Conservation (phyloP, 2,888 invertebrate genomes). For the Pollenia labialis region DNA sequence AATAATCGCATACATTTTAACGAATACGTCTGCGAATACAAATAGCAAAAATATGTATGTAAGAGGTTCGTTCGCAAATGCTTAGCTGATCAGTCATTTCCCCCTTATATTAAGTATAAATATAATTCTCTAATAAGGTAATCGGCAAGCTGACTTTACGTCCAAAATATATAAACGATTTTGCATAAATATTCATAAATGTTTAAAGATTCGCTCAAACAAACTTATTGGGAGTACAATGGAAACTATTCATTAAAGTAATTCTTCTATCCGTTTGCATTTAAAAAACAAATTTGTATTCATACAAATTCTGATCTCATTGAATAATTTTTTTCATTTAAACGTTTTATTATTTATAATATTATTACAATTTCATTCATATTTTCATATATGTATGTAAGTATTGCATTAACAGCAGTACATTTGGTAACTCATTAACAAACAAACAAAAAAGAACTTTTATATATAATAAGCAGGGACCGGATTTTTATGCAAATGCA, state of each 20-base stretch:
- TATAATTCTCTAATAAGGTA: too few species aligned
- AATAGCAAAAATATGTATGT: too few species aligned
- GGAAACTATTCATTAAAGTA: neutral
- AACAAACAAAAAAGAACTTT: neutral
- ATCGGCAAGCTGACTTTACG: too few species aligned
- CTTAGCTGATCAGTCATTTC: too few species aligned
- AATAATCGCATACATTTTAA: too few species aligned
- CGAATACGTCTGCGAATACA: too few species aligned
- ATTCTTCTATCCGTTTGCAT: too few species aligned
- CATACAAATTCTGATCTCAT: slow-evolving; percentile 8
- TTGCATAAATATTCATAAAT: neutral
- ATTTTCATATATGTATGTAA: neutral
- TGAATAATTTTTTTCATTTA: neutral
- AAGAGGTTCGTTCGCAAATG: too few species aligned
- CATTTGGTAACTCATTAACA: slow-evolving; percentile 21
- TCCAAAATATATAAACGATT: neutral
- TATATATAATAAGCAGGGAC: too few species aligned
- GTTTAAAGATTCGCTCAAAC: slow-evolving; percentile 1
- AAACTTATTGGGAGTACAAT: neutral
- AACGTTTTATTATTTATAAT: neutral
- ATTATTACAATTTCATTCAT: neutral
- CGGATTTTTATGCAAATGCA: too few species aligned
- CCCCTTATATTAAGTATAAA: too few species aligned
- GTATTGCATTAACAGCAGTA: slow-evolving; percentile 6
- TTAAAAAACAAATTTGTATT: neutral